These are phyloP conservation scores for Tragelaphus strepsiceros DNA, from an alignment of 2,113 vertebrate species.

Conservation along the genomic window DNA sequence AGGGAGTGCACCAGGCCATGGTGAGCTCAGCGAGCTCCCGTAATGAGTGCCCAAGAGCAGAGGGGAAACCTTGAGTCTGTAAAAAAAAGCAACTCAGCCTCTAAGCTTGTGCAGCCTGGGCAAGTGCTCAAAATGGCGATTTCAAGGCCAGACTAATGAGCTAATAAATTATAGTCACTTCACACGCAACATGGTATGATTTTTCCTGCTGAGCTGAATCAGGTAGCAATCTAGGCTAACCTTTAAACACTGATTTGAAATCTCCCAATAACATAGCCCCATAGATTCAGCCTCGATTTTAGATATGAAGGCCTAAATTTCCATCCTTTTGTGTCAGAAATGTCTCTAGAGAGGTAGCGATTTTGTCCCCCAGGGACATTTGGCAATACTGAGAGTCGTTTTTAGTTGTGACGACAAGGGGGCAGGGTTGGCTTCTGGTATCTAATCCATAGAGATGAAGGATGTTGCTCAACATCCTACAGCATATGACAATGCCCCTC, in stretches of 20 bases:
- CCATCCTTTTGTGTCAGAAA: slow-evolving; percentile 24
- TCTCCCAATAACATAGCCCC: slow-evolving; percentile 1
- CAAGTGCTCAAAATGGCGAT: slow-evolving; percentile 52
- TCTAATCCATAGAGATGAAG: not conserved
- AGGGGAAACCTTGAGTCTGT: slow-evolving; percentile 21
- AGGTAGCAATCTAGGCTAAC: slow-evolving; percentile 67
- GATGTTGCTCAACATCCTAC: not conserved
- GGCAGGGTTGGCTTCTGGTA: not conserved
- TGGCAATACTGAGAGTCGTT: not conserved
- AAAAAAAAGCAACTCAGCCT: slow-evolving; percentile 11
- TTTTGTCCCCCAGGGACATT: not conserved
- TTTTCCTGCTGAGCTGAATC: slow-evolving; percentile 67
- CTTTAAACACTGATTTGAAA: slow-evolving; percentile 69
- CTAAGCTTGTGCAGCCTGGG: slow-evolving; percentile 17
- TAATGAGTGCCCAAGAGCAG: not conserved
- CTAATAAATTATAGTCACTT: slow-evolving; percentile 73
- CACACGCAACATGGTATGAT: slow-evolving; percentile 55
- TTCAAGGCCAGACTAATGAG: slow-evolving; percentile 68
- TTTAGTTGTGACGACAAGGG: not conserved
- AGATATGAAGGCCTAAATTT: not conserved
- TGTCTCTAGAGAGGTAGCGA: not conserved
- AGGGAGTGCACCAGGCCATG: not conserved
- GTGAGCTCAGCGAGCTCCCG: not conserved
- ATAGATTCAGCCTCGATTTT: slow-evolving; percentile 27
- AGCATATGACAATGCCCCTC: not conserved